Conservation (phyloP, 2,113 vertebrate genomes). For the Neolamprologus cancellatus region DNA sequence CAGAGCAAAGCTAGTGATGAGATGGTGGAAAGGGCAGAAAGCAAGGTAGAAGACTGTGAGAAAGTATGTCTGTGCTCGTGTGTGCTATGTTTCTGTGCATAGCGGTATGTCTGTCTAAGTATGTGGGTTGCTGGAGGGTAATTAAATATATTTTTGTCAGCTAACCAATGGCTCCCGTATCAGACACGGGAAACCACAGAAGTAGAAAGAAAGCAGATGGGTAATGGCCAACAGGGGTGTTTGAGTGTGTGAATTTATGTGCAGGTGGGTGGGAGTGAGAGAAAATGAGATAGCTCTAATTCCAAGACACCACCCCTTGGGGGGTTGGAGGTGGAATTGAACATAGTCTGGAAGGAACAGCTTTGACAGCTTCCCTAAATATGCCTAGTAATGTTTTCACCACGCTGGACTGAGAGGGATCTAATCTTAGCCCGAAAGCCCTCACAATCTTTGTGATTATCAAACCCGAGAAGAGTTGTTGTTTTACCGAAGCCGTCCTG, state of each 20-base stretch:
- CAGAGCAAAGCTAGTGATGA: slow-evolving; percentile 27
- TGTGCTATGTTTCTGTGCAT: neutral
- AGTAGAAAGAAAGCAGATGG: slow-evolving; percentile 56
- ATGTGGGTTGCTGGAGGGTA: slow-evolving; percentile 42
- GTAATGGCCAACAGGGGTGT: slow-evolving; percentile 54
- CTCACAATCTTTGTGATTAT: neutral
- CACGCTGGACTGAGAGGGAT: slow-evolving; percentile 26
- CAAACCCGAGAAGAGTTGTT: neutral
- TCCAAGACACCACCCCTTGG: slow-evolving; percentile 51
- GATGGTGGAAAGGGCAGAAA: slow-evolving; percentile 24
- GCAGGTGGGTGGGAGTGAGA: slow-evolving; percentile 43
- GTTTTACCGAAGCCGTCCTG: neutral
- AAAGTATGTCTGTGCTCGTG: neutral
- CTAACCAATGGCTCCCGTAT: slow-evolving; percentile 47
- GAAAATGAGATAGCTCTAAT: slow-evolving; percentile 52
- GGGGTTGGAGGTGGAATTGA: slow-evolving; percentile 59
- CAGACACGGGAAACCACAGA: slow-evolving; percentile 45
- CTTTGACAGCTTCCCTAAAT: slow-evolving; percentile 63
- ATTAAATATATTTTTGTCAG: slow-evolving; percentile 62
- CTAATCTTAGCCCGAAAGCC: slow-evolving; percentile 16
- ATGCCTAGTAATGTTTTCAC: slow-evolving; percentile 51
- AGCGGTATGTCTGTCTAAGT: neutral
- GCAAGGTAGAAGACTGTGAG: slow-evolving; percentile 25
- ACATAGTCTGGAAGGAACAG: slow-evolving; percentile 51
- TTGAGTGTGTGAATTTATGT: slow-evolving; percentile 48